A percentile compares a stretch with the other conserved stretches of the same genome.
Conservation (phyloP, 64 coral and sea anemone genomes). For the Montipora sp. region DNA sequence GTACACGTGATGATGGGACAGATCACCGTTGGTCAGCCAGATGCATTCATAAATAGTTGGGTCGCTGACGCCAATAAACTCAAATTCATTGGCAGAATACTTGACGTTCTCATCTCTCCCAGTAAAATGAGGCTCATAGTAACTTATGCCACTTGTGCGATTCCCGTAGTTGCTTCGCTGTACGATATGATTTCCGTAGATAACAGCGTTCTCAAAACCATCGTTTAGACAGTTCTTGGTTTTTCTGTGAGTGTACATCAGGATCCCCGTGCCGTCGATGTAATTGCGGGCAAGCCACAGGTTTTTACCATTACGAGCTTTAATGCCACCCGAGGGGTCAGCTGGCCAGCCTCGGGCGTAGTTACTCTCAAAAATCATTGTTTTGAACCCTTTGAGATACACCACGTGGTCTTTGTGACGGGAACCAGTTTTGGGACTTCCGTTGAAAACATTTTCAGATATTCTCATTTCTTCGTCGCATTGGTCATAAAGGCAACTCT, state of each 20-base stretch:
- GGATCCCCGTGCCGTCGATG: slow-evolving; percentile 41
- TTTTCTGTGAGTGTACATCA: slow-evolving; percentile 9
- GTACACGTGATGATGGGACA: slow-evolving; percentile 39
- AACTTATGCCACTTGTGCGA: slow-evolving; percentile 10
- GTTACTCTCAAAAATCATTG: not conserved
- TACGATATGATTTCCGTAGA: slow-evolving; percentile 49
- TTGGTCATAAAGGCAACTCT: slow-evolving; percentile 1
- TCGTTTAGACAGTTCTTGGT: not conserved
- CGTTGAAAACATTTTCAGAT: slow-evolving; percentile 36
- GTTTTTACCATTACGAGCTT: slow-evolving; percentile 25
- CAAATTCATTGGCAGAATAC: slow-evolving; percentile 53
- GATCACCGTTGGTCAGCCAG: slow-evolving; percentile 29
- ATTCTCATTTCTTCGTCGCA: not conserved
- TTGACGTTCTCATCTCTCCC: slow-evolving; percentile 27
- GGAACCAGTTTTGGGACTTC: slow-evolving; percentile 32
- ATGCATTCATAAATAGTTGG: slow-evolving; percentile 5
- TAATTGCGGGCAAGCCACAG: slow-evolving; percentile 43
- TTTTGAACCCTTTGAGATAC: slow-evolving; percentile 53
- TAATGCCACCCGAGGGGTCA: slow-evolving; percentile 12
- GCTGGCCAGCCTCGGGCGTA: slow-evolving; percentile 51
- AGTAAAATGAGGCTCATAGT: not conserved
- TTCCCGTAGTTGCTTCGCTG: not conserved
- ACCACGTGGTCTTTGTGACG: slow-evolving; percentile 23
- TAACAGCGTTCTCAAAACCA: slow-evolving; percentile 34
- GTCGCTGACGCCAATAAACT: not conserved